Evolutionary conservation across 1,140 invertebrate genomes (phyloP).

Genomic region (Eriocheir sinensis): DNA sequence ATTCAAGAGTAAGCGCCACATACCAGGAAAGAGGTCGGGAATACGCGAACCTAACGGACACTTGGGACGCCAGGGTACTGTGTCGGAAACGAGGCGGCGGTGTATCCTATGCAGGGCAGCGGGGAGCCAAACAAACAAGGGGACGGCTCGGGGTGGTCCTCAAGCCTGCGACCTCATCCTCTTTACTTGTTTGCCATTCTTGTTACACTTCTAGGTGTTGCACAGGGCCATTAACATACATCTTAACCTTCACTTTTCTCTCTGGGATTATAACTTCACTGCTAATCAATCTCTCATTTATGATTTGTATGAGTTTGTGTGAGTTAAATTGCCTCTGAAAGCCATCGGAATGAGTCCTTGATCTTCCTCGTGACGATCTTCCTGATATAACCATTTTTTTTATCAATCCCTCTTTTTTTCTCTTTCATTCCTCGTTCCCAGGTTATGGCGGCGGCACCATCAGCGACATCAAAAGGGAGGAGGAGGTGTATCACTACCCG

Average conservation of each 20-base stretch:
- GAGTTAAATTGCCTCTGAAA: too few relatives aligned
- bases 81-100: background rate
- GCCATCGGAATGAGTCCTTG: too few relatives aligned
- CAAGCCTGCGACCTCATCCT: background rate
- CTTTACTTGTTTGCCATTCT: background rate
- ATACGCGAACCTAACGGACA: too few relatives aligned
- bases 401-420: background rate
- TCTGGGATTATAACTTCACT: background rate
- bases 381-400: too few relatives aligned
- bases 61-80: background rate
- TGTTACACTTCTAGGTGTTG: background rate
- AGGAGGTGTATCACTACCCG: constrained; percentile 50
- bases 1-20: too few relatives aligned
- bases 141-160: background rate
- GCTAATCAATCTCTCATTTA: too few relatives aligned
- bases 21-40: too few relatives aligned
- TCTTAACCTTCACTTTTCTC: background rate
- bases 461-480: constrained; percentile 56
- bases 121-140: constrained; percentile 33
- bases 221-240: too few relatives aligned
- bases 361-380: too few relatives aligned
- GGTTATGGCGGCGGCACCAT: constrained; percentile 38
- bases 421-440: background rate
- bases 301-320: too few relatives aligned
- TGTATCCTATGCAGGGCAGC: background rate